Evolutionary conservation across 2,113 vertebrate species (phyloP).

Genomic region (Bubo blakistoni): DNA sequence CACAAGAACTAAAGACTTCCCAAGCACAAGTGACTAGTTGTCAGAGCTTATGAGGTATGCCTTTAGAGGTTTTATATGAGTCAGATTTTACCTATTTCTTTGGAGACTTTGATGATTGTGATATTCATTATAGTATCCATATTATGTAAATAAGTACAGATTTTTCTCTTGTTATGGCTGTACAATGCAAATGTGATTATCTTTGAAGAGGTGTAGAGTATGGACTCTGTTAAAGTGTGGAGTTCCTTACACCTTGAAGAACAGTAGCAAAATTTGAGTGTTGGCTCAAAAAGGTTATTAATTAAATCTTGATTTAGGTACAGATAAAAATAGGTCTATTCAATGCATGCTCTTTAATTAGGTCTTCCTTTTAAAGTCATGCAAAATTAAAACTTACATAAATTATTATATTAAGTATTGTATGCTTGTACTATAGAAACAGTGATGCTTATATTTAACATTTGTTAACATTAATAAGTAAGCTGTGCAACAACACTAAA

Average conservation of each 20-base stretch:
- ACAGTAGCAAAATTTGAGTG: not conserved
- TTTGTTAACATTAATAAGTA: not conserved
- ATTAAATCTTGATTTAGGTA: not conserved
- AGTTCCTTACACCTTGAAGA: not conserved
- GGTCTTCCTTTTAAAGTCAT: not conserved
- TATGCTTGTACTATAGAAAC: not conserved
- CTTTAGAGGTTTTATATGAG: not conserved
- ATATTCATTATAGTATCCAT: not conserved
- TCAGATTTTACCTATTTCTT: not conserved
- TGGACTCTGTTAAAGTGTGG: not conserved
- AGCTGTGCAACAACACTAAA: not conserved
- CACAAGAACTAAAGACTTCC: not conserved
- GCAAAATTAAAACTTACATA: not conserved
- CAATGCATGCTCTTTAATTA: not conserved
- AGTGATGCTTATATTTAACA: not conserved
- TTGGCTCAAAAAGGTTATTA: not conserved
- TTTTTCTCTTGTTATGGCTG: not conserved
- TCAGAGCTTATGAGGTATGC: not conserved
- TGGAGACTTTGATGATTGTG: not conserved
- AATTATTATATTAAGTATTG: not conserved
- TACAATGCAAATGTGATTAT: slow-evolving; percentile 4
- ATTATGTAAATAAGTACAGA: not conserved
- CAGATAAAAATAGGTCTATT: slow-evolving; percentile 1
- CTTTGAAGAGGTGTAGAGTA: not conserved
- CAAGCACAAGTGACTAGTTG: not conserved